Conservation (phyloP, 1,140 invertebrate species). For the Aplysia californica region DNA sequence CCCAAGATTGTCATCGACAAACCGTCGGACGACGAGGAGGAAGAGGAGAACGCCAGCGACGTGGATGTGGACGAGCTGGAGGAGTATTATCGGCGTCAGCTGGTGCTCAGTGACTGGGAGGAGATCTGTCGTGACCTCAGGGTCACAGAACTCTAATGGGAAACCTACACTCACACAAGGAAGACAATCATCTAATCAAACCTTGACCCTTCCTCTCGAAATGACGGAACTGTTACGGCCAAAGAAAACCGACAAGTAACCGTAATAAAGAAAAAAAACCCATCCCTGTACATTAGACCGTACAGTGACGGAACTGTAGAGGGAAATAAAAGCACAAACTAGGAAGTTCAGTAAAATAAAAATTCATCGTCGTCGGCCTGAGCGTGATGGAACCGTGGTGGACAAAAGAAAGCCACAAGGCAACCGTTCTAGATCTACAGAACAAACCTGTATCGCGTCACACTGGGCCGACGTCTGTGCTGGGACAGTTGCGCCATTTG, state of each 20-base stretch:
- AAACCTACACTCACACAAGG: not conserved
- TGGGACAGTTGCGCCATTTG: too few relatives aligned
- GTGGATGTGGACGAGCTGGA: slow-evolving; percentile 8
- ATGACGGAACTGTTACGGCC: not conserved
- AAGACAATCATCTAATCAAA: not conserved
- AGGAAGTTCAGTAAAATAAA: too few relatives aligned
- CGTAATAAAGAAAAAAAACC: not conserved
- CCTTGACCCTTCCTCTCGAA: not conserved
- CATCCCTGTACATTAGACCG: not conserved
- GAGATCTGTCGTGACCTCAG: slow-evolving; percentile 13
- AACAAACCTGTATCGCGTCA: too few relatives aligned
- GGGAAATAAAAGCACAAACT: too few relatives aligned
- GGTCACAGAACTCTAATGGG: slow-evolving; percentile 14
- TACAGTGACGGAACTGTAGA: not conserved
- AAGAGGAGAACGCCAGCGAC: not conserved
- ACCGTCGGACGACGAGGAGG: slow-evolving; percentile 23
- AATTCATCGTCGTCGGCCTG: too few relatives aligned
- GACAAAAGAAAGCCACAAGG: too few relatives aligned
- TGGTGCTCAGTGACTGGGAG: slow-evolving; percentile 28
- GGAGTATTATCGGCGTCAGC: slow-evolving; percentile 9
- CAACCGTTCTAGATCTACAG: too few relatives aligned
- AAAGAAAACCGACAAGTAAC: not conserved
- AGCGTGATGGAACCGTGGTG: too few relatives aligned
- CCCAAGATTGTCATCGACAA: slow-evolving; percentile 22
- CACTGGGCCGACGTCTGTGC: too few relatives aligned